phyloP scores from a whole-genome alignment of 2,888 invertebrate species.

The Apodemia duryi region DNA sequence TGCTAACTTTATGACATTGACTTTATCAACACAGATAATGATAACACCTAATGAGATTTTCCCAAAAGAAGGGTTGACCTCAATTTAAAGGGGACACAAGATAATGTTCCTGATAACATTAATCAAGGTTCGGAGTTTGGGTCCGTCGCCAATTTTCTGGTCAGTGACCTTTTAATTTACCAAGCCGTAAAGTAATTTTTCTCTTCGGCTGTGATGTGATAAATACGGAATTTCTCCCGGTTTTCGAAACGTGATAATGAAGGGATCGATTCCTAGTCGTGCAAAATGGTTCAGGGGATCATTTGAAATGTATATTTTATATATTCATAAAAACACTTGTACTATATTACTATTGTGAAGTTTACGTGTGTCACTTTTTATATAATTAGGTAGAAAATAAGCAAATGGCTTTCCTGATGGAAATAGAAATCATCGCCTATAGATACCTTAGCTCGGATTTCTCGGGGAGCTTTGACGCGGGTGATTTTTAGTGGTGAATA shows the following conservation, averaged over 20 bases:
- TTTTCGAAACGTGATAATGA: constrained; percentile 25
- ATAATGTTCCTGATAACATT: constrained; percentile 72
- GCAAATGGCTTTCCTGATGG: no score
- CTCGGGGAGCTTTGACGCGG: no score
- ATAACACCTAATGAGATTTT: constrained; percentile 9
- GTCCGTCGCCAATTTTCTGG: constrained; percentile 67
- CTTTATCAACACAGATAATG: neutral
- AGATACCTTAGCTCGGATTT: no score
- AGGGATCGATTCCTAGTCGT: constrained; percentile 20
- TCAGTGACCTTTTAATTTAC: constrained; percentile 68
- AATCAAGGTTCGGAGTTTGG: constrained; percentile 65
- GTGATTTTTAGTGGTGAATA: no score
- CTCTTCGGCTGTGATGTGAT: constrained; percentile 56
- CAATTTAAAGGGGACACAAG: constrained; percentile 59
- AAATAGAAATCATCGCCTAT: no score
- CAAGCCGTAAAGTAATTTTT: constrained; percentile 60
- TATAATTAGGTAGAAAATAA: no score
- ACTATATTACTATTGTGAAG: no score
- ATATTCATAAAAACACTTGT: no score
- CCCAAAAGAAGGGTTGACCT: constrained; percentile 47
- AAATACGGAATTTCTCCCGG: constrained; percentile 39
- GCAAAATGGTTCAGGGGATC: neutral
- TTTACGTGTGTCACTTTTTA: no score
- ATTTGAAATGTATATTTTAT: neutral
- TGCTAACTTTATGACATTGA: neutral